Conservation (phyloP, 2,888 invertebrate species). For the Andrena haemorrhoa region DNA sequence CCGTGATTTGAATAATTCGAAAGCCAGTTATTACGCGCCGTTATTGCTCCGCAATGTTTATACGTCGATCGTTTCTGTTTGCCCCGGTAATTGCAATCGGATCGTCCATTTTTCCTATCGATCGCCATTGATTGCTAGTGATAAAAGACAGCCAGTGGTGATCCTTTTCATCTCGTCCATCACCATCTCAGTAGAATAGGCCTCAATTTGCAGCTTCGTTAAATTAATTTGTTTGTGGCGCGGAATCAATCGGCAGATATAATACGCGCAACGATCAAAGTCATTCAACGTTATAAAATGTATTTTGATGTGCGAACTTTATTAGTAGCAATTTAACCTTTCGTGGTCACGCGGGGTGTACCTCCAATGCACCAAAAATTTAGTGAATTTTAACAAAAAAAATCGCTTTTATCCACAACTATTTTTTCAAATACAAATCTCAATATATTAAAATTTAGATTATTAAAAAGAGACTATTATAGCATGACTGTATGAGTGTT, state of each 20-base stretch:
- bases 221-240: conserved; percentile 10
- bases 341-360: too few relatives aligned
- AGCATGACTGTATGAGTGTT: too few relatives aligned
- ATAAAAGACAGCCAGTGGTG: neutral
- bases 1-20: conserved; percentile 41
- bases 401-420: too few relatives aligned
- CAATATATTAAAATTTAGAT: too few relatives aligned
- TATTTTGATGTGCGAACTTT: too few relatives aligned
- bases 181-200: neutral
- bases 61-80: conserved; percentile 25
- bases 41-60: conserved; percentile 32
- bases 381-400: too few relatives aligned
- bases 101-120: neutral
- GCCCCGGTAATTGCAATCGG: conserved; percentile 10
- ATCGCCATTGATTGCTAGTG: neutral
- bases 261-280: neutral
- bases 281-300: too few relatives aligned
- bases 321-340: too few relatives aligned
- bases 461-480: too few relatives aligned
- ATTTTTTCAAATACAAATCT: too few relatives aligned
- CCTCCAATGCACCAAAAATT: too few relatives aligned
- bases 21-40: conserved; percentile 17
- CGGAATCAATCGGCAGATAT: neutral
- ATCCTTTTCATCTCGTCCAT: conserved; percentile 9
- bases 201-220: conserved; percentile 1